These are phyloP conservation scores for Melangyna quadrimaculata DNA, from an alignment of 2,888 invertebrate genomes.

Conservation along the genomic window DNA sequence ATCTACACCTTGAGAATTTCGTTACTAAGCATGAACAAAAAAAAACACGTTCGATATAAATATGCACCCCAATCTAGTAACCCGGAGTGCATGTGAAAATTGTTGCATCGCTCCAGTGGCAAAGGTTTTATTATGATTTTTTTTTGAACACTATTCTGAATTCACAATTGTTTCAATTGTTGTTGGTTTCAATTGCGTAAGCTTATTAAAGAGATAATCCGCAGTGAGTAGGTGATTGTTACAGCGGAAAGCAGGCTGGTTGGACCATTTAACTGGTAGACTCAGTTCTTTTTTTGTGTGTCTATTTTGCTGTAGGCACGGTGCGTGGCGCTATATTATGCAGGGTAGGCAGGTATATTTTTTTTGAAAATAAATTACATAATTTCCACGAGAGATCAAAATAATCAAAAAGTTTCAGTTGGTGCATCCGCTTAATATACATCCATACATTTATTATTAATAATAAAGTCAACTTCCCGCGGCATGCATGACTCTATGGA, in stretches of 20 bases:
- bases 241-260: constrained; percentile 41
- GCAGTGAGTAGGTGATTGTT: constrained; percentile 59
- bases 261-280: constrained; percentile 37
- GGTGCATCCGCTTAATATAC: constrained; percentile 54
- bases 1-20: too few relatives aligned
- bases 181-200: constrained; percentile 26
- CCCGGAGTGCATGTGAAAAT: constrained; percentile 50
- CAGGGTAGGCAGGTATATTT: constrained; percentile 11
- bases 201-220: constrained; percentile 66
- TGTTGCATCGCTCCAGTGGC: constrained; percentile 64
- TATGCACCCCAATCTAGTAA: background rate
- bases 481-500: background rate
- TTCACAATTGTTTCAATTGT: background rate
- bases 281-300: background rate
- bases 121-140: constrained; percentile 20
- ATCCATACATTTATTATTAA: too few relatives aligned
- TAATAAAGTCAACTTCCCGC: constrained; percentile 65
- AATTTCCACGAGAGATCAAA: constrained; percentile 69
- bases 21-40: background rate
- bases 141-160: constrained; percentile 4
- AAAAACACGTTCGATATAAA: background rate
- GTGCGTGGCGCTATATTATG: background rate
- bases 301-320: background rate
- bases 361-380: constrained; percentile 63
- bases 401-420: constrained; percentile 69